phyloP scores from a whole-genome alignment of 2,113 vertebrate genomes.

The Pyrgilauda ruficollis region DNA sequence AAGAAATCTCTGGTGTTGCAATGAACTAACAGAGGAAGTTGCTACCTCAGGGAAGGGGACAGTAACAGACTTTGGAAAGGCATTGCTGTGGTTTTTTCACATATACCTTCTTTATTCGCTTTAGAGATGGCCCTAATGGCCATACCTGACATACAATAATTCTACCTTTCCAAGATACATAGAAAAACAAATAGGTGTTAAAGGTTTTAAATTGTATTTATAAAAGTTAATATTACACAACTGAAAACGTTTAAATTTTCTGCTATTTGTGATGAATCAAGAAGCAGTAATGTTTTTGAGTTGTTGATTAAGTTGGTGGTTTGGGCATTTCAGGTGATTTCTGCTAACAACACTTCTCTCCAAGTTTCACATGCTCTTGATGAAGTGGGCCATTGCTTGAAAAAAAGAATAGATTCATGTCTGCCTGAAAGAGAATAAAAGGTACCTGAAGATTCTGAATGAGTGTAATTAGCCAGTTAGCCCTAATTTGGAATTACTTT shows the following conservation, averaged over 20 bases:
- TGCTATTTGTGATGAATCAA: background rate
- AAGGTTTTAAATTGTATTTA: background rate
- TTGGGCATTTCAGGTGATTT: background rate
- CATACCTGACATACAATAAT: background rate
- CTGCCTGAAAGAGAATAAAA: background rate
- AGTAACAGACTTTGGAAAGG: background rate
- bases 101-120: background rate
- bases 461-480: background rate
- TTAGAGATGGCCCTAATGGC: background rate
- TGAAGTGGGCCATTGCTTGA: background rate
- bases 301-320: background rate
- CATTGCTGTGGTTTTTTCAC: background rate
- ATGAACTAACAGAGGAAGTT: background rate
- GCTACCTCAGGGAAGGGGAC: background rate
- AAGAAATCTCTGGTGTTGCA: background rate
- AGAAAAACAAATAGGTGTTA: background rate
- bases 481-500: background rate
- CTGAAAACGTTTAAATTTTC: background rate
- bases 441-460: background rate
- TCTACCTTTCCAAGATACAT: background rate
- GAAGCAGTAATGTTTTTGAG: background rate
- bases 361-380: background rate
- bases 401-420: background rate
- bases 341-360: background rate
- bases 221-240: background rate